Conservation (phyloP, 2,888 invertebrate genomes). For the Rotaria macrura region DNA sequence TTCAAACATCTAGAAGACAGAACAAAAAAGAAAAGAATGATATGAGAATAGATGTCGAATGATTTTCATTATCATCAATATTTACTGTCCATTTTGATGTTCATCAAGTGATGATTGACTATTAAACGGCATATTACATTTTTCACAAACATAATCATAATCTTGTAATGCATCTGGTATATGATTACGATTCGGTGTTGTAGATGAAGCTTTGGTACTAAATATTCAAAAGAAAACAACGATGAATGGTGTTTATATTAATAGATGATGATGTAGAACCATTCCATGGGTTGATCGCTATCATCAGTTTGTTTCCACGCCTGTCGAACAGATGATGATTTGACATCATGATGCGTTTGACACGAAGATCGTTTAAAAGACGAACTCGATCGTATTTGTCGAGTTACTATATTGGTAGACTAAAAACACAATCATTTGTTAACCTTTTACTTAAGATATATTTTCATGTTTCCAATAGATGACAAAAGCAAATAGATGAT, state of each 20-base stretch:
- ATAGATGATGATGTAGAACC: neutral
- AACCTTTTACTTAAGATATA: no score
- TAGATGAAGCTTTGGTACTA: neutral
- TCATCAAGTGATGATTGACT: neutral
- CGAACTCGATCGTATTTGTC: neutral
- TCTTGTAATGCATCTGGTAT: neutral
- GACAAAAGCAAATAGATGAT: no score
- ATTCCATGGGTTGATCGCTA: neutral
- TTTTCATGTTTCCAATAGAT: no score
- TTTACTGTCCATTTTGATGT: neutral
- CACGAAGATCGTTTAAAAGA: neutral
- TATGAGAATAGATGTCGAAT: no score
- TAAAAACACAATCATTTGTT: neutral
- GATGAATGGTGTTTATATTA: no score
- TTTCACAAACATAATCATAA: neutral
- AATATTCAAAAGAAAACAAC: neutral
- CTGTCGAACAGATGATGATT: neutral
- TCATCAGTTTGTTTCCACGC: neutral
- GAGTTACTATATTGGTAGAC: neutral
- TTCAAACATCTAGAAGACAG: neutral
- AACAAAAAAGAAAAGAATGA: no score
- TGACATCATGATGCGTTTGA: neutral
- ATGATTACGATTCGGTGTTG: neutral
- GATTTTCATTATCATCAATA: no score
- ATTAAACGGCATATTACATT: constrained; percentile 10